Percentiles rank a stretch among this genome's conserved stretches.
These are phyloP conservation scores for Andrena bucephala DNA, from an alignment of 2,888 invertebrate genomes.

Conservation along the genomic window DNA sequence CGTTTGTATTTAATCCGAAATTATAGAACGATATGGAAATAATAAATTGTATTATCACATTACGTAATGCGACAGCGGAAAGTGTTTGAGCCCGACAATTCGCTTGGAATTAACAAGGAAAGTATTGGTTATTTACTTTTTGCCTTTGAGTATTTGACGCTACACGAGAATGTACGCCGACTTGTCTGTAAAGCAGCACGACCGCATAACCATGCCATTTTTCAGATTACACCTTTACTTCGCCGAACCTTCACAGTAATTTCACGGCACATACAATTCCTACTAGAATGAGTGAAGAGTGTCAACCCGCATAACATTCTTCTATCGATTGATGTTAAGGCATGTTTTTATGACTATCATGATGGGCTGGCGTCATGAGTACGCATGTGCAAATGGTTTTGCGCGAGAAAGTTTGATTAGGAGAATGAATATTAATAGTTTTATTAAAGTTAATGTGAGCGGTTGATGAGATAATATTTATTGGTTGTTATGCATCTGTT, in stretches of 20 bases:
- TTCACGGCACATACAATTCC: conserved; percentile 34
- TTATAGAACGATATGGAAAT: conserved; percentile 5
- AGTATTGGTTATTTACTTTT: conserved; percentile 39
- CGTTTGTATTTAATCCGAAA: background rate
- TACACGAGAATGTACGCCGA: conserved; percentile 49
- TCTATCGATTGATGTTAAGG: conserved; percentile 32
- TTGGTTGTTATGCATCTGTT: too few species aligned
- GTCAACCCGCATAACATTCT: conserved; percentile 21
- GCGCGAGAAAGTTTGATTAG: too few species aligned
- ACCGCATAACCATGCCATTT: conserved; percentile 67
- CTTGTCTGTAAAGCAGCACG: conserved; percentile 51
- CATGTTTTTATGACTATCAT: background rate
- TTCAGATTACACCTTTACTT: conserved; percentile 16
- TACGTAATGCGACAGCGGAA: conserved; percentile 58
- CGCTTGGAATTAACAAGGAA: background rate
- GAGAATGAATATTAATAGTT: too few species aligned
- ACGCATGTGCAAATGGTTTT: too few species aligned
- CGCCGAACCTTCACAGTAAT: background rate
- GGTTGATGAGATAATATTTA: too few species aligned
- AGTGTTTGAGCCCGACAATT: background rate
- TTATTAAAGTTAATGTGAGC: too few species aligned
- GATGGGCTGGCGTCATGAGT: too few species aligned
- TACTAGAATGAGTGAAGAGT: conserved; percentile 16
- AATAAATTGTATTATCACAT: conserved; percentile 45
- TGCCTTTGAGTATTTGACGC: background rate